Base-by-base conservation (phyloP, 2,888 invertebrate genomes). In the Polydrusus pterygomalis region DNA sequence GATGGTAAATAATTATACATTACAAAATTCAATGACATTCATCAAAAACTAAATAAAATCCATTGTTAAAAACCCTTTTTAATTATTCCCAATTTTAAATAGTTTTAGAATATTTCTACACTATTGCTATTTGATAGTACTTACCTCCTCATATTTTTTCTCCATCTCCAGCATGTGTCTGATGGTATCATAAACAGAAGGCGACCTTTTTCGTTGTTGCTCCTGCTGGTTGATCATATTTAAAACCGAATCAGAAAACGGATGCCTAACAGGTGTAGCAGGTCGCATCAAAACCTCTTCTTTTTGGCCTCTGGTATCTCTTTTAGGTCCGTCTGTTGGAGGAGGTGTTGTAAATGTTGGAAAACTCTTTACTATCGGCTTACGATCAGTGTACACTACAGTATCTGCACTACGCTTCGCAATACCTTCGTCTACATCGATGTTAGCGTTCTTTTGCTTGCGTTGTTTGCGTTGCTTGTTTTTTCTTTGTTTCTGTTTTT, bases 261-360 rank as follows among this genome's bases (percentile, higher is more conserved):
- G 88, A 80, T 88, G 88, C 72, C 89, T 85, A 0, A 88, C 87
- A 51, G 90, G 90, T 30, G 90, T 89, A 3, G 90, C 89, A 6
- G 92, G 92, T 77, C 92, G 88, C 73, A 91, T 90, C 82, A 93
- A 86, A 11, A 91, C 91, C 62, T 91, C 89, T 85, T 93, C 93
- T 80, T 92, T 92, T 82, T 93, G 91, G 0, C 92, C 92, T 40
- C 83, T 81, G 20, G 78, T 75, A 25, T 84, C 83, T 38, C 80
- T 80, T 64, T 82, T 83, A 9, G 81, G 72, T 51, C 78, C 74
- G 45, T 81, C 78, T 67, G 81, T 80, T 20, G 78, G 54, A 11
- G 82, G 67, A 25, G 80, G 79, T 70, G 74, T 69, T 74, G 74
- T 62, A 56, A 80, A 78, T 2, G 87, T 85, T n/a, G 81, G 85